Evolutionary conservation across 2,888 invertebrate species (phyloP), one percentile per base, ranked within the genome.

Genomic region (Mythimna lalbum): DNA sequence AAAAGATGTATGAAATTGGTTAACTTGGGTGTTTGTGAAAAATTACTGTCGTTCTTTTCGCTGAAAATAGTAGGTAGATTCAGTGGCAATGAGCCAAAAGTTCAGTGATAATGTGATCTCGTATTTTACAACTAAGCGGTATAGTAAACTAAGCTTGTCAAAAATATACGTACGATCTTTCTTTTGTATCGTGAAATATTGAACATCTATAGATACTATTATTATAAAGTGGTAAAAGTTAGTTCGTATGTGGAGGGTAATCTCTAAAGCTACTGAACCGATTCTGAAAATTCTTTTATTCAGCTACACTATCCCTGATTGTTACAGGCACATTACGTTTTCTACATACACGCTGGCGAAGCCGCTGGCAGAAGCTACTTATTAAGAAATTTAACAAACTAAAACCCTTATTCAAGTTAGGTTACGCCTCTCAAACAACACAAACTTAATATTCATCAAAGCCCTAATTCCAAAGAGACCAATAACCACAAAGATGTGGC

Each of bases 361-460:
- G 17, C 17, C 17, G 5, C 43, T 39, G 43, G 43, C 43, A 14
- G 14, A 39, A 14, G 39, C 39, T 14, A 39, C 17, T 19, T 17
- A 43, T 43, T 43, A 5, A 19, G 43, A 43, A 43, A 5, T 5
- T 49, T 1, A 49, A 49, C 19, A 49, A 49, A 49, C 53, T 9
- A 27, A 53, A 53, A 9, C 21, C 9, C 9, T 61, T 14, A 23
- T 56, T 12, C n/a, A 56, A 33, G n/a, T 47, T 14, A 27, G 23
- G 17, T 31, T 31, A 19, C 14, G 21, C 12, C 14, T 36, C 49
- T 7, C 21, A 23, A 9, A 52, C 23, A 33, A 69, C 31, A n/a
- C 19, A 10, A 57, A 33, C 23, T 33, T 23, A 27, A 70, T 47
- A 53, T 61, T 70, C 27, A 52, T 61, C 52, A 70, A 73, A 72